A percentile compares a stretch with the other conserved stretches of the same genome.
Conservation (phyloP, 2,113 vertebrate species). For the Centropristis striata region DNA sequence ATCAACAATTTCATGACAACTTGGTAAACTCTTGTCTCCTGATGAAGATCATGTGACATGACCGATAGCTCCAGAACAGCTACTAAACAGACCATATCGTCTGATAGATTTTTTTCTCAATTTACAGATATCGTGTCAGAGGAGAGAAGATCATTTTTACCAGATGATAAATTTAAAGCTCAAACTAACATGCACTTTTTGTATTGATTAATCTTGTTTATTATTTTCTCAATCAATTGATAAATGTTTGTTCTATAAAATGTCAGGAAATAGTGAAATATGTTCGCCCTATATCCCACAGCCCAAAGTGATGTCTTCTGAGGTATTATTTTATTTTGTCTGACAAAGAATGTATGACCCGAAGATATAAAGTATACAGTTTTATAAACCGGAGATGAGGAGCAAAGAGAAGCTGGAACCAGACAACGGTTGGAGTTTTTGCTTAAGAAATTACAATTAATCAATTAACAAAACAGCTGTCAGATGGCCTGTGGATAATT, state of each 20-base stretch:
- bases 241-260: neutral
- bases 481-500: too few species aligned
- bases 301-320: too few species aligned
- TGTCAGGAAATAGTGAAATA: neutral
- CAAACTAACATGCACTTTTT: neutral
- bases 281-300: too few species aligned
- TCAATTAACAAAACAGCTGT: neutral
- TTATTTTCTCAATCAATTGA: neutral
- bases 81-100: too few species aligned
- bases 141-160: neutral
- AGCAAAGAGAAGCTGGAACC: neutral
- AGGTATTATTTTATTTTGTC: neutral
- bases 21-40: neutral
- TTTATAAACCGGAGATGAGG: neutral
- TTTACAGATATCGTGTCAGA: neutral
- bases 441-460: neutral
- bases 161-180: neutral
- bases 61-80: too few species aligned
- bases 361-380: neutral
- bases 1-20: neutral
- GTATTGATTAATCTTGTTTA: neutral
- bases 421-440: neutral
- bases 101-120: neutral
- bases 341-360: neutral
- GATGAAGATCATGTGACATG: too few species aligned